These are phyloP conservation scores for Enteromius viviparus DNA, from an alignment of 2,797 vertebrate species.

Conservation along the genomic window DNA sequence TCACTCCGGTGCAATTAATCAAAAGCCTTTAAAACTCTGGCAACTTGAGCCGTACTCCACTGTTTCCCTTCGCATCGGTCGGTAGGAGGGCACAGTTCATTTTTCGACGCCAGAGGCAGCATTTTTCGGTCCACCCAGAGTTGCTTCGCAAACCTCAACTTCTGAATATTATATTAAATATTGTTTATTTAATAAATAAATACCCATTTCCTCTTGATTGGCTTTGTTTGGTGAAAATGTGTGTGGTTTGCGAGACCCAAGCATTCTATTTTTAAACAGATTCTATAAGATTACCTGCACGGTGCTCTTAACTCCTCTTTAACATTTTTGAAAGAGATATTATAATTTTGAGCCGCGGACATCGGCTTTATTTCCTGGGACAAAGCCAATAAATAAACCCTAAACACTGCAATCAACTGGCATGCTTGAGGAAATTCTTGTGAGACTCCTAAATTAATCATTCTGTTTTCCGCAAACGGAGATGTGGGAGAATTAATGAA, in stretches of 20 bases:
- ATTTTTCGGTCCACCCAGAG: slow-evolving; percentile 53
- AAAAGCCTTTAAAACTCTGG: slow-evolving; percentile 64
- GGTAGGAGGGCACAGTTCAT: slow-evolving; percentile 66
- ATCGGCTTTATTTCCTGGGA: slow-evolving; percentile 66
- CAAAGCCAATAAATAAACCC: slow-evolving; percentile 81
- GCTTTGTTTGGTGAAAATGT: not conserved
- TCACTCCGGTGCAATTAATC: slow-evolving; percentile 77
- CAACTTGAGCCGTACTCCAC: slow-evolving; percentile 57
- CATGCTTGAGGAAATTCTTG: slow-evolving; percentile 81
- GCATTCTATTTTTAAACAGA: not conserved
- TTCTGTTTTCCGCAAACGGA: slow-evolving; percentile 78
- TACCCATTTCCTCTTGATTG: not conserved
- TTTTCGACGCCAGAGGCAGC: slow-evolving; percentile 73
- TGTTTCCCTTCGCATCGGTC: slow-evolving; percentile 64
- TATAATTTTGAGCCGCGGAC: slow-evolving; percentile 66
- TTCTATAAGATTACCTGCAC: not conserved
- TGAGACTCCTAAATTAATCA: slow-evolving; percentile 83
- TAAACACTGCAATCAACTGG: slow-evolving; percentile 82
- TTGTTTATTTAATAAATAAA: slow-evolving; percentile 5
- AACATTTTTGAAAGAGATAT: slow-evolving; percentile 56
- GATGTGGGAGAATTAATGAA: slow-evolving; percentile 84
- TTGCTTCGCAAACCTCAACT: slow-evolving; percentile 61
- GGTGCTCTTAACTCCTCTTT: not conserved
- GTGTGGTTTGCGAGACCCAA: not conserved
- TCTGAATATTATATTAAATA: not conserved